Evolutionary conservation across 2,888 invertebrate species (phyloP).

Genomic region (Automeris io): DNA sequence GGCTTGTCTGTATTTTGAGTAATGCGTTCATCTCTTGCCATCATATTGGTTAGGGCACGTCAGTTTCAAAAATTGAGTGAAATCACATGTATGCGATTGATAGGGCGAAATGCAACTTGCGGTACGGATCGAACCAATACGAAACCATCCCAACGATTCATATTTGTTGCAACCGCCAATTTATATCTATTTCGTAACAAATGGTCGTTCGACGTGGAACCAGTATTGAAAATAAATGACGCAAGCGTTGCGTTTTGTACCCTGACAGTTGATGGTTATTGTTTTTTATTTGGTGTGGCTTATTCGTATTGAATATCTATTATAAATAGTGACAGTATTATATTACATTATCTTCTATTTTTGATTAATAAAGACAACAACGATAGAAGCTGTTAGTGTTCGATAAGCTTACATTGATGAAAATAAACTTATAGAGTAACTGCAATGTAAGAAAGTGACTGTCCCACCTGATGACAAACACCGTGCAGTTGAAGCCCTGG

Average conservation of each 20-base stretch:
- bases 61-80: conserved; percentile 75
- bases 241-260: conserved; percentile 20
- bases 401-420: too few species aligned
- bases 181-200: conserved; percentile 65
- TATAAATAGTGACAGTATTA: too few species aligned
- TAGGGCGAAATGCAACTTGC: conserved; percentile 45
- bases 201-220: conserved; percentile 57
- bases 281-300: conserved; percentile 5
- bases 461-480: too few species aligned
- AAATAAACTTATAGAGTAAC: too few species aligned
- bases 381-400: too few species aligned
- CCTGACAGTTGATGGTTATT: conserved; percentile 7
- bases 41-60: conserved; percentile 60
- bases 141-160: conserved; percentile 45
- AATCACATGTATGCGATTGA: conserved; percentile 71
- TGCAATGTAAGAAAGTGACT: too few species aligned
- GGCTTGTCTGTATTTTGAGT: conserved; percentile 49
- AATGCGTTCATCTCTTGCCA: conserved; percentile 44
- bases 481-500: too few species aligned
- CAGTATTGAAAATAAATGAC: conserved; percentile 65
- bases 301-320: not conserved
- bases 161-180: conserved; percentile 63
- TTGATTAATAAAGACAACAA: too few species aligned
- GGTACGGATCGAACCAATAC: conserved; percentile 31
- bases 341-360: too few species aligned